Base-by-base conservation (phyloP, 2,888 invertebrate genomes). In the Andrena bucephala region DNA sequence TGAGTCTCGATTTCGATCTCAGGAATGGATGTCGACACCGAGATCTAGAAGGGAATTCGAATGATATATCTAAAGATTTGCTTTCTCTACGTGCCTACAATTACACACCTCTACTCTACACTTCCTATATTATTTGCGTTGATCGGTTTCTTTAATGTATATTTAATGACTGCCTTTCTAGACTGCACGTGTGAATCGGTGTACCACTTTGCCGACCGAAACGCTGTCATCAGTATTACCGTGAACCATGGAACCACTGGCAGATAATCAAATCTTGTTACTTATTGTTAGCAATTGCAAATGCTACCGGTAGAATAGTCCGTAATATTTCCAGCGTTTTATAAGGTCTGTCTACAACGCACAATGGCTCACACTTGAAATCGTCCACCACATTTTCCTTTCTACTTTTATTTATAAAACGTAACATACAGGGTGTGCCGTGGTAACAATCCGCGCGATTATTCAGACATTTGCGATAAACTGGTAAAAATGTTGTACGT, bases 71-170 rank as follows among this genome's bases (percentile, higher is more conserved):
- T 68, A 69, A 63, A 27, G 36, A 42, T 77, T 48, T 74, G 70
- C 52, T 24, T 52, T 66, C 31, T 74, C 74, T 83, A 83, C 69
- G 67, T 77, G 20, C 20, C 83, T 83, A 83, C 83, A 29, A 54
- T 68, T 83, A 70, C 63, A 77, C 73, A 78, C 74, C 54, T 66
- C 73, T 78, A 83, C 36, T 29, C 83, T 78, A 77, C 65, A 16
- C 31, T 66, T 33, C 29, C 65, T 83, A 83, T 31, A 20, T 66
- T 83, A 83, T n/a, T 78, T 48, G 59, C 71, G 59, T 67, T 74
- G 78, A 83, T 83, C 50, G 78, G 29, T 57, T 57, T 70, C 20
- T 48, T 62, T 70, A 42, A 50, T 65, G 42, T 63, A 67, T 50
- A 78, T 74, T 57, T 52, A 50, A 77, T 70, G 36, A 77, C 66